A percentile compares a stretch with the other conserved stretches of the same genome.
Evolutionary conservation across 2,888 invertebrate genomes (phyloP).

Genomic region (Drosophila basisetae): DNA sequence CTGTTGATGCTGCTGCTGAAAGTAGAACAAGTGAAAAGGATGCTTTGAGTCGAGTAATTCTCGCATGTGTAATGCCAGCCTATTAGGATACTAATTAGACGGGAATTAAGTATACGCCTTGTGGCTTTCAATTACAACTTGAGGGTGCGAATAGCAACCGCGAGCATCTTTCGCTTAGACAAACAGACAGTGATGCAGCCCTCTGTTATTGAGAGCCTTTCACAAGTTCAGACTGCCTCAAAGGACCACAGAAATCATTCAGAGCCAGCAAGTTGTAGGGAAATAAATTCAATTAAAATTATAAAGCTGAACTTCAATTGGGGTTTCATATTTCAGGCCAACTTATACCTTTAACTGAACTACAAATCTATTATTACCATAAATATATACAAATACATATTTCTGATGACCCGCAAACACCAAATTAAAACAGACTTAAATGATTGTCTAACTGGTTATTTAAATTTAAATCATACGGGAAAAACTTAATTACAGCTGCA

Average conservation of each 20-base stretch:
- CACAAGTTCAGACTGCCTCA: conserved; percentile 11
- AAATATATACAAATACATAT: background rate
- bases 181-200: conserved; percentile 11
- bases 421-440: background rate
- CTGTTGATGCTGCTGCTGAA: conserved; percentile 40
- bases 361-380: background rate
- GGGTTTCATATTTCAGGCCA: background rate
- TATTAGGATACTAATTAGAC: conserved; percentile 67
- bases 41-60: conserved; percentile 48
- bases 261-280: conserved; percentile 2
- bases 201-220: conserved; percentile 41
- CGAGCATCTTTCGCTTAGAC: conserved; percentile 2
- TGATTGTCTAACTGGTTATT: background rate
- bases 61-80: conserved; percentile 32
- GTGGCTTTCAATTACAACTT: conserved; percentile 37
- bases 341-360: background rate
- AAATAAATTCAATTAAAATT: conserved; percentile 1
- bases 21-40: conserved; percentile 58
- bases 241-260: conserved; percentile 1
- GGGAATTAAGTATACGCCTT: conserved; percentile 53
- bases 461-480: background rate
- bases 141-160: conserved; percentile 7
- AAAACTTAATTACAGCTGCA: background rate
- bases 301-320: background rate
- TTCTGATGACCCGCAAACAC: too few relatives aligned